Percentiles rank a stretch among this genome's conserved stretches.
These are phyloP conservation scores for Clavelina lepadiformis DNA, from an alignment of 23 tunicate species.

Conservation along the genomic window DNA sequence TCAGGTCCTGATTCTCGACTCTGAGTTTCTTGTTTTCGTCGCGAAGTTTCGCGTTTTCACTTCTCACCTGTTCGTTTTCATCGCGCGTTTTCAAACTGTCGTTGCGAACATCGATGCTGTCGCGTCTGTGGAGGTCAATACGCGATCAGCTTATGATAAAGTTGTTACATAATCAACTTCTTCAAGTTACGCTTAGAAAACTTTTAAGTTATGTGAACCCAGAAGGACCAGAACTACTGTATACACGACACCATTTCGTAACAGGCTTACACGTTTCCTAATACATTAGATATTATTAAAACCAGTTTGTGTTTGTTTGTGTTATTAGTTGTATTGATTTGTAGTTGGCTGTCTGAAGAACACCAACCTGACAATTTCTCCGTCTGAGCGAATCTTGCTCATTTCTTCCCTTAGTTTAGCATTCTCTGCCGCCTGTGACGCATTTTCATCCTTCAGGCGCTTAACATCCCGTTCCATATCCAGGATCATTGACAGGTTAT, in stretches of 20 bases:
- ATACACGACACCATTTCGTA: no score
- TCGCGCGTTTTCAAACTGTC: constrained; percentile 44
- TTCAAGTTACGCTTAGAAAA: no score
- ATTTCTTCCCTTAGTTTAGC: constrained; percentile 41
- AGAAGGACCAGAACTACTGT: no score
- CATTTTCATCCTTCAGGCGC: constrained; percentile 44
- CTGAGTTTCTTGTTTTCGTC: constrained; percentile 83
- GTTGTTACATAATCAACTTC: no score
- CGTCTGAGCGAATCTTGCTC: constrained; percentile 31
- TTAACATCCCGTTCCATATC: constrained; percentile 62
- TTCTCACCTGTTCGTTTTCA: constrained; percentile 62
- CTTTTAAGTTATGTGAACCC: no score
- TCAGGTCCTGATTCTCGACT: constrained; percentile 72
- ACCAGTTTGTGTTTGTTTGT: no score
- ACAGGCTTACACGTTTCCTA: no score
- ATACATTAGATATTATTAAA: no score
- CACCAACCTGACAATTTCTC: no score
- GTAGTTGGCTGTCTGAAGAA: no score
- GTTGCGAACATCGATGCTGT: constrained; percentile 21
- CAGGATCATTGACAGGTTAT: constrained; percentile 44
- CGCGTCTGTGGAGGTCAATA: constrained; percentile 24
- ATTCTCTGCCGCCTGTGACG: constrained; percentile 31
- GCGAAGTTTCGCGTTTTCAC: constrained; percentile 77
- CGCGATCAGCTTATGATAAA: no score
- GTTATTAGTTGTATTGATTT: no score